These are phyloP conservation scores for Drosophila pectinifera DNA, from an alignment of 1,140 invertebrate genomes.

Conservation along the genomic window DNA sequence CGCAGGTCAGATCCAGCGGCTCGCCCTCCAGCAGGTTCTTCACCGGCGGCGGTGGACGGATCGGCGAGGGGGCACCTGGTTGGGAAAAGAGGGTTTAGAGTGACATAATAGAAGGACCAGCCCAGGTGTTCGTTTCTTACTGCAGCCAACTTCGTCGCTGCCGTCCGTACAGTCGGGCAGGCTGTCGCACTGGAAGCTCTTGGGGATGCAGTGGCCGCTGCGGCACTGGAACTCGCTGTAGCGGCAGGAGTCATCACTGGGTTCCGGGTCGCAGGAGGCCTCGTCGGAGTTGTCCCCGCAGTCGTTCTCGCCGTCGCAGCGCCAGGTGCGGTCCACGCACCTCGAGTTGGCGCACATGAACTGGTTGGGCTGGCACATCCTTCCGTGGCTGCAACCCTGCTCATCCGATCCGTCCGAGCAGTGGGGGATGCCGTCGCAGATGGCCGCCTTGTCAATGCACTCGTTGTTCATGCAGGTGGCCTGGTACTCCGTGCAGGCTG, in stretches of 20 bases:
- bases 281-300: constrained; percentile 96
- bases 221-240: constrained; percentile 93
- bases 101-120: no score
- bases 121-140: constrained; percentile 85
- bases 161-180: constrained; percentile 94
- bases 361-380: constrained; percentile 96
- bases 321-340: constrained; percentile 96
- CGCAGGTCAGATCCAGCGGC: constrained; percentile 92
- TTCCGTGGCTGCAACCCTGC: constrained; percentile 92
- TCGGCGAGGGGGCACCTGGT: constrained; percentile 87
- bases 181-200: constrained; percentile 96
- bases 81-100: no score
- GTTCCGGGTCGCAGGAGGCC: constrained; percentile 87
- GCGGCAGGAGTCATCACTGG: constrained; percentile 89
- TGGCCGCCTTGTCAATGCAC: constrained; percentile 92
- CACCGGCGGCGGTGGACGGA: constrained; percentile 90
- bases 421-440: constrained; percentile 93
- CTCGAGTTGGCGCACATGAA: constrained; percentile 94
- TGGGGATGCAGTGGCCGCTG: constrained; percentile 95
- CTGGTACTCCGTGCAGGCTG: constrained; percentile 90
- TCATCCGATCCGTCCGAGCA: constrained; percentile 96
- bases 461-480: constrained; percentile 96
- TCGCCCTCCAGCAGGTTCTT: constrained; percentile 90
- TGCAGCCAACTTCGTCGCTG: constrained; percentile 96
- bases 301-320: constrained; percentile 95